Conservation (phyloP, 2,797 vertebrate genomes). For the Synaphobranchus kaupii region DNA sequence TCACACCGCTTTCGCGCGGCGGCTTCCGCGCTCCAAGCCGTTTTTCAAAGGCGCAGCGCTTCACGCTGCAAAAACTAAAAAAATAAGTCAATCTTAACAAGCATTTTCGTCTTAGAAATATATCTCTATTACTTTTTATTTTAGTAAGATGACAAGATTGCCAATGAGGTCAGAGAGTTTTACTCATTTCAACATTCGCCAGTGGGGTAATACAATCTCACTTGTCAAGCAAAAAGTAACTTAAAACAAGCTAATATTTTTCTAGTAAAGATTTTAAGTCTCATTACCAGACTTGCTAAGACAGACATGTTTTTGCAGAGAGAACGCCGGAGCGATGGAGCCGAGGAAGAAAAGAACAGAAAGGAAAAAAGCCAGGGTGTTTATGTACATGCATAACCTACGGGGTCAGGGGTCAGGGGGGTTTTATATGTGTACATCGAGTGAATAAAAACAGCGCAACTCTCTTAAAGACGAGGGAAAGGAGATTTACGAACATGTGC, state of each 20-base stretch:
- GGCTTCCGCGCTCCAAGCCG: neutral
- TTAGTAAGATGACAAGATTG: too few species aligned
- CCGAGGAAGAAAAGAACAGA: neutral
- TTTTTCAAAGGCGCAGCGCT: neutral
- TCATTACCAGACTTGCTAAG: too few species aligned
- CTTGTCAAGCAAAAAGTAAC: too few species aligned
- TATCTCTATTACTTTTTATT: too few species aligned
- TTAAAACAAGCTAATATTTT: too few species aligned
- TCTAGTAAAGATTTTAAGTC: too few species aligned
- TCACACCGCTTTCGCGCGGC: slow-evolving; percentile 1
- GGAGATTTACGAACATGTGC: neutral
- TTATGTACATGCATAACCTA: neutral
- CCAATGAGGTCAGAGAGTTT: too few species aligned
- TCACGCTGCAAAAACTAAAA: too few species aligned
- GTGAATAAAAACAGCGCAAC: neutral
- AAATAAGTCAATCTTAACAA: too few species aligned
- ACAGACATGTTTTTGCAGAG: neutral
- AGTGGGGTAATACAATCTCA: too few species aligned
- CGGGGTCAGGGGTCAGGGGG: neutral
- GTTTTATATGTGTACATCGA: neutral
- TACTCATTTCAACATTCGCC: too few species aligned
- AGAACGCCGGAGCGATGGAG: neutral
- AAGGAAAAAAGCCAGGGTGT: neutral
- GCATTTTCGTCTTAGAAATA: too few species aligned
- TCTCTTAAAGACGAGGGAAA: neutral